Evolutionary conservation across 2,113 vertebrate species (phyloP), one percentile per base, ranked within the genome.

Genomic region (Zosterops hypoxanthus): DNA sequence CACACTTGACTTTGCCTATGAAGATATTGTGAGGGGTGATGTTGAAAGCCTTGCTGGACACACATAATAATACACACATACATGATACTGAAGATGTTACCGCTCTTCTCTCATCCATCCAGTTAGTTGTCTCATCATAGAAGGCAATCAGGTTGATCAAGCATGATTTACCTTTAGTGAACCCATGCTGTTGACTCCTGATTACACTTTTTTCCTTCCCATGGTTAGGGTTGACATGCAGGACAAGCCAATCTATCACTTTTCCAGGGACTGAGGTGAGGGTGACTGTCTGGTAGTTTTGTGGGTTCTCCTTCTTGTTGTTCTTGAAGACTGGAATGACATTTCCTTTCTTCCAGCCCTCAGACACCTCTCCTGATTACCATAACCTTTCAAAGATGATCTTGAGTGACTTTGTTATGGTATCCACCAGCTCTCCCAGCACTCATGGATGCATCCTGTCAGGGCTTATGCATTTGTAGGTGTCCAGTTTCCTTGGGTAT

Each of bases 211-310:
- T 59, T 57, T 39, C 22, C 6, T 59, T 57, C 36, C 20, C 24
- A 28, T 25, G 19, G 5, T 24, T 46, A 66, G 28, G 7, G 12
- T n/a, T 39, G 16, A 28, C 8, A 13, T 39, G 39, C 5, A 59
- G 28, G n/a, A 59, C 5, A 8, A 81, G 44, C 10, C 0, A 0
- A 16, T 59, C 10, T 23, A 36, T 57, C 17, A 33, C 12, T 7
- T 52, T 57, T 73, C 23, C 28, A 66, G 22, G 15, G 26, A 36
- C 2, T 50, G 18, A 59, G 52, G 19, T 66, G 28, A 39, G 44
- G 8, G 19, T 73, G 33, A 24, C 31, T 23, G 31, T 7, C 23
- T 23, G 6, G 33, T 29, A 29, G 8, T n/a, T 59, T 12, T 11
- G 23, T 24, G 18, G 6, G 15, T 57, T 33, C 19, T 73, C 23